Percentiles rank a stretch among this genome's conserved stretches.
These are phyloP conservation scores for Buteo buteo DNA, from an alignment of 2,113 vertebrate species.

Conservation along the genomic window DNA sequence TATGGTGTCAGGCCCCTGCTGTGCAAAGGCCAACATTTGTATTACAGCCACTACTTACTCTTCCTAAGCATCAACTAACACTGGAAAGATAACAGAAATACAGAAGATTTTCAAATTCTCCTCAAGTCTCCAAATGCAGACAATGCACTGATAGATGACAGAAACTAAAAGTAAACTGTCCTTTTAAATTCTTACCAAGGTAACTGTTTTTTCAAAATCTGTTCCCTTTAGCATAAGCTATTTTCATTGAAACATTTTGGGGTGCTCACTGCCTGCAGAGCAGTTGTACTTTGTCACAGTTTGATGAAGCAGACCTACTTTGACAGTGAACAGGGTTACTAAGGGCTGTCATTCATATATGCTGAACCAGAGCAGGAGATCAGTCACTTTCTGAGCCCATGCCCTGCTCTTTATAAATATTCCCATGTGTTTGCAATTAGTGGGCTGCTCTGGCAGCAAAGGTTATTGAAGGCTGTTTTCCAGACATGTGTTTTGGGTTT, in stretches of 20 bases:
- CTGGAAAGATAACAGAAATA: neutral
- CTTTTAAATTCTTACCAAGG: neutral
- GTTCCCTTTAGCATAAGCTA: neutral
- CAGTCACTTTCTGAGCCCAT: constrained; percentile 17
- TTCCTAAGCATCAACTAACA: neutral
- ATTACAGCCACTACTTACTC: neutral
- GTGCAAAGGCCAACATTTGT: neutral
- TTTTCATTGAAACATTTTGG: constrained; percentile 4
- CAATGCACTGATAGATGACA: neutral
- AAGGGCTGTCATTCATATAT: constrained; percentile 34
- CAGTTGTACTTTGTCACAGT: constrained; percentile 42
- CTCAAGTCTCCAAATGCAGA: neutral
- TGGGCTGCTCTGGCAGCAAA: constrained; percentile 30
- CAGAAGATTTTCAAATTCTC: neutral
- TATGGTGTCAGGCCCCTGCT: neutral
- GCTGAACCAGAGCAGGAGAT: constrained; percentile 24
- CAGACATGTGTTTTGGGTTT: neutral
- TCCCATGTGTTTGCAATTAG: constrained; percentile 65
- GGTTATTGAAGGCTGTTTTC: constrained; percentile 37
- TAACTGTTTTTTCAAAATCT: neutral
- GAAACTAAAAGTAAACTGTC: neutral
- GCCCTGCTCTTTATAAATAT: constrained; percentile 45
- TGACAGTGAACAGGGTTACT: constrained; percentile 43
- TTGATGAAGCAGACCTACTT: constrained; percentile 20
- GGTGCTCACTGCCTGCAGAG: neutral